Conservation (phyloP, 1,140 invertebrate genomes). For the Gryllus bimaculatus region DNA sequence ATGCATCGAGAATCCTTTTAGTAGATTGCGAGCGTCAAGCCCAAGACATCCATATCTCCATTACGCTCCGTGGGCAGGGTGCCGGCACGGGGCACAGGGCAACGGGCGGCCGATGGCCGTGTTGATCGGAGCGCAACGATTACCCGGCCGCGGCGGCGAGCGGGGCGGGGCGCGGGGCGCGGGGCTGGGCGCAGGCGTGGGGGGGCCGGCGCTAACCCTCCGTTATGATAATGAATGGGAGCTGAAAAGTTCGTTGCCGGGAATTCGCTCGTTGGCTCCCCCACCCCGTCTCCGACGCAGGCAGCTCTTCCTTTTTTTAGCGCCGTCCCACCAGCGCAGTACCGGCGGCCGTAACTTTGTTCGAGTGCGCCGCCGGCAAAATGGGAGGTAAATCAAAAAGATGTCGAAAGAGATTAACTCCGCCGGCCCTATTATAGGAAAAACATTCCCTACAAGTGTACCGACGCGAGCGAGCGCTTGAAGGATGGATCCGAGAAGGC, state of each 20-base stretch:
- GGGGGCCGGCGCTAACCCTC: background rate
- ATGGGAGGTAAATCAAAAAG: background rate
- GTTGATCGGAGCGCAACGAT: too few relatives aligned
- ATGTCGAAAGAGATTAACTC: constrained; percentile 4
- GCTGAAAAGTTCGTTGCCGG: background rate
- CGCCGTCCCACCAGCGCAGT: too few relatives aligned
- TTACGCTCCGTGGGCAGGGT: too few relatives aligned
- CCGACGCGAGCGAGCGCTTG: background rate
- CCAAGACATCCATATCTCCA: too few relatives aligned
- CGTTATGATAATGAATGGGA: constrained; percentile 1
- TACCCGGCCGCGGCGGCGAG: too few relatives aligned
- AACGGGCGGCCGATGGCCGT: too few relatives aligned
- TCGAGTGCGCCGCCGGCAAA: background rate
- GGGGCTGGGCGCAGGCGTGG: background rate
- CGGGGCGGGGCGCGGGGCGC: too few relatives aligned
- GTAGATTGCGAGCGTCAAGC: too few relatives aligned
- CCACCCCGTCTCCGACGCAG: too few relatives aligned
- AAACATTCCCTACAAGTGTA: background rate
- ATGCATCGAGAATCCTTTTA: too few relatives aligned
- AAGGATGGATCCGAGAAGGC: background rate
- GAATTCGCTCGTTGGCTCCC: background rate
- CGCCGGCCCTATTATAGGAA: background rate
- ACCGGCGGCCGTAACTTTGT: background rate
- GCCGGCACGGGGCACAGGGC: too few relatives aligned
- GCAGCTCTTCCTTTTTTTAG: too few relatives aligned